Evolutionary conservation across 2,797 vertebrate genomes (phyloP).

Genomic region (Artibeus lituratus): DNA sequence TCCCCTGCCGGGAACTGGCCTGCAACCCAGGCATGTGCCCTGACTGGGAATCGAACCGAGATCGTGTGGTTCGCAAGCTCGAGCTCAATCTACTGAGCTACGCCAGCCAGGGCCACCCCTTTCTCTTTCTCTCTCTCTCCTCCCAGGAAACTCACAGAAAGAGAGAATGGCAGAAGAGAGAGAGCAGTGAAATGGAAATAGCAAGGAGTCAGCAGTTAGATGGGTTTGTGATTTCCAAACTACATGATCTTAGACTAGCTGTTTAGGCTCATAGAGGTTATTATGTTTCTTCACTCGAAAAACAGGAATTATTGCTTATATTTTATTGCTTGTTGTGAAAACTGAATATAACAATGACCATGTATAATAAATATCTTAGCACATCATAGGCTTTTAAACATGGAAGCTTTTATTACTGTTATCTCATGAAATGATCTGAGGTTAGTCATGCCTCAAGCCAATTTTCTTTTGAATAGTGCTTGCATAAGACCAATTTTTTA

Average conservation of each 20-base stretch:
- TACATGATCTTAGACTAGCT: neutral
- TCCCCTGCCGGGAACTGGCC: no score
- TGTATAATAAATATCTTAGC: neutral
- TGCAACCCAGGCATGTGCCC: no score
- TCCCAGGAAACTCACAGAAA: neutral
- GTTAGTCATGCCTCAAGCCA: neutral
- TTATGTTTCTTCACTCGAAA: neutral
- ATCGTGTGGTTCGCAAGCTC: no score
- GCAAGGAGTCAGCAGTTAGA: neutral
- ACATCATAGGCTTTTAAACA: neutral
- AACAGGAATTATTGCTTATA: neutral
- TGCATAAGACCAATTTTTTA: constrained; percentile 23
- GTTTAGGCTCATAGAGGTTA: neutral
- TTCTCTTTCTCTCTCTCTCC: neutral
- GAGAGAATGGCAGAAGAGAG: neutral
- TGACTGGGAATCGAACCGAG: no score
- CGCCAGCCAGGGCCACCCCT: no score
- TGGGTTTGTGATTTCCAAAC: neutral
- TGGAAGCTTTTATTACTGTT: constrained; percentile 33
- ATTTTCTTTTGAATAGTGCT: constrained; percentile 26
- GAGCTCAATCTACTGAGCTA: no score
- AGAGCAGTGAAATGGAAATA: neutral
- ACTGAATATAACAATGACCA: neutral
- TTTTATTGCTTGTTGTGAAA: neutral
- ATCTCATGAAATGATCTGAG: constrained; percentile 27